Base-by-base conservation (phyloP, 2,113 vertebrate genomes). In the Protomyctophum bolini region DNA sequence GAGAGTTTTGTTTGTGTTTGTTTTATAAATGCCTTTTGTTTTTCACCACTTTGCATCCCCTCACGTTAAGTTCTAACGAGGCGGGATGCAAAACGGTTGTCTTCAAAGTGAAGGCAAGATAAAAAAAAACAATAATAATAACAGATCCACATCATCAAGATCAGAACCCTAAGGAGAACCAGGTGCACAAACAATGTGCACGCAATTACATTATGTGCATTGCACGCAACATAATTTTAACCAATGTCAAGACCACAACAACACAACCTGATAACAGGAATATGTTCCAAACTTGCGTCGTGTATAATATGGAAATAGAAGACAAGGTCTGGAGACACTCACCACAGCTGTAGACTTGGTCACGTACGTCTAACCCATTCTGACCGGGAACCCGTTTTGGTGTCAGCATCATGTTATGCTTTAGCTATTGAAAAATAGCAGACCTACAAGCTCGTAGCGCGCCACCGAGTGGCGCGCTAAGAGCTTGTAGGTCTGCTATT, bases 1-100 rank as follows among this genome's bases (percentile, higher is more conserved):
- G 73, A 78, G 68, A 75, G 72, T 75, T 67, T 66, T 48, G 3
- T 66, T 48, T 54, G 52, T 48, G 3, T 66, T 48, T 54, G 52
- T 9, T 2, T 21, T 21, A 21, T 21, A 41, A 6, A 10, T 21
- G 8, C 15, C 48, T 50, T 10, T 47, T 15, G 10, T 51, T n/a
- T 29, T 21, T 33, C 7, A 11, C 8, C n/a, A 7, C 33, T 41
- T 60, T 60, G 28, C 12, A n/a, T 6, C 51, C 10, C 10, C 33
- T 12, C 51, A 54, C 6, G 51, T 12, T 10, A 54, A 54, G 12
- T 2, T 54, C 51, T 54, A 12, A 11, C 10, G 11, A 54, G 51
- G 51, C 12, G 11, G 10, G 10, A 54, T n/a, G 51, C 10, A 54
- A 54, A 54, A n/a, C 6, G 10, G 51, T 54, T 12, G n/a, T 10